These are phyloP conservation scores for Calycopis cecrops DNA, from an alignment of 1,140 invertebrate species.

Conservation along the genomic window DNA sequence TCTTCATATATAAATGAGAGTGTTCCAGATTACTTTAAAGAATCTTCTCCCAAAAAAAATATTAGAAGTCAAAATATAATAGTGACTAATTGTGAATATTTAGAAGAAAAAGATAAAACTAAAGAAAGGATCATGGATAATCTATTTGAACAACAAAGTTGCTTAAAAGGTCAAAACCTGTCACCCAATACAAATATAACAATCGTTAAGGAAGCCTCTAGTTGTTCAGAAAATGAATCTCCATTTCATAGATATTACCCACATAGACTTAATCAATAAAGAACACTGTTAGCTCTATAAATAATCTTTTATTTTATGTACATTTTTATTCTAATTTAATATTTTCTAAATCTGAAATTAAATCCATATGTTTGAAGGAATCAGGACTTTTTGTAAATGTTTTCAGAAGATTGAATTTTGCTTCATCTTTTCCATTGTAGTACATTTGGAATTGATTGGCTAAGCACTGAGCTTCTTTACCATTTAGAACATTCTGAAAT, in stretches of 20 bases:
- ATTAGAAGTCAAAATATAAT: too few relatives aligned
- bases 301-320: slow-evolving; percentile 19
- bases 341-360: slow-evolving; percentile 87
- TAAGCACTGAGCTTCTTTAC: slow-evolving; percentile 88
- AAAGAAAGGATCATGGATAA: too few relatives aligned
- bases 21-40: too few relatives aligned
- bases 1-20: not conserved
- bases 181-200: too few relatives aligned
- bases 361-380: slow-evolving; percentile 88
- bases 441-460: slow-evolving; percentile 92
- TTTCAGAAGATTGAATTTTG: slow-evolving; percentile 80
- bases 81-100: too few relatives aligned
- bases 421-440: slow-evolving; percentile 81
- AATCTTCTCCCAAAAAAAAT: too few relatives aligned
- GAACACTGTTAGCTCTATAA: slow-evolving; percentile 9
- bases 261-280: slow-evolving; percentile 48
- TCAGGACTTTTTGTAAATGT: slow-evolving; percentile 84
- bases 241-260: slow-evolving; percentile 58
- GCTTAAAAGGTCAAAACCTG: too few relatives aligned
- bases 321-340: slow-evolving; percentile 58
- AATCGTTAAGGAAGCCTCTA: not conserved
- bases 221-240: slow-evolving; percentile 30
- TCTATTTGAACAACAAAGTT: too few relatives aligned
- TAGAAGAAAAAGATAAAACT: too few relatives aligned
- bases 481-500: slow-evolving; percentile 81